Conservation (phyloP, 2,113 vertebrate species). For the Epinephelus cyanopodus region DNA sequence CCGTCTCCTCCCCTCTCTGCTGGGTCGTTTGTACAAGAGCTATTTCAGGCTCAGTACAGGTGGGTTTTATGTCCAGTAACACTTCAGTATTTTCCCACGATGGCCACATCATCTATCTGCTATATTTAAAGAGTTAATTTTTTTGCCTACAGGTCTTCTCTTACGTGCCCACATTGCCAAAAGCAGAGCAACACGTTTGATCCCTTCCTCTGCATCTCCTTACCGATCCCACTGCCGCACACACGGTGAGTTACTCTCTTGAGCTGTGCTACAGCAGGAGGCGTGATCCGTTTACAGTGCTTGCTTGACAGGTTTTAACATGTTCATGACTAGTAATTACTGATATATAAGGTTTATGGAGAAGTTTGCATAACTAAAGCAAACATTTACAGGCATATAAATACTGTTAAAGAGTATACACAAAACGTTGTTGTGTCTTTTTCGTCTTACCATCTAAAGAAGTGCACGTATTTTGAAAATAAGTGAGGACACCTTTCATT, state of each 20-base stretch:
- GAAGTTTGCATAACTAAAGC: neutral
- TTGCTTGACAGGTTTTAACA: conserved; percentile 13
- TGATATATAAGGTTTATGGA: neutral
- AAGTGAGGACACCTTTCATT: neutral
- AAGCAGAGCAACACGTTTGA: conserved; percentile 99
- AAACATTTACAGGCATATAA: neutral
- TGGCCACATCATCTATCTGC: neutral
- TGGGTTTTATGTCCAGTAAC: conserved; percentile 57
- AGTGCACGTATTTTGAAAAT: neutral
- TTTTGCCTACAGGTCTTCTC: conserved; percentile 88
- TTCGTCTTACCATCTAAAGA: conserved; percentile 3
- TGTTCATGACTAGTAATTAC: conserved; percentile 5
- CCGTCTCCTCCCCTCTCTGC: conserved; percentile 91
- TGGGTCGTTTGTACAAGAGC: conserved; percentile 97
- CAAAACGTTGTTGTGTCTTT: neutral
- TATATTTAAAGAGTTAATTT: conserved; percentile 22
- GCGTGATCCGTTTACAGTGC: neutral
- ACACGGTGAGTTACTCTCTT: conserved; percentile 88
- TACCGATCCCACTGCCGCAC: conserved; percentile 96
- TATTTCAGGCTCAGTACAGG: conserved; percentile 99
- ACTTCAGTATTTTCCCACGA: neutral
- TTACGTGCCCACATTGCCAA: conserved; percentile 98
- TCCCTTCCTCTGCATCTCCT: conserved; percentile 97
- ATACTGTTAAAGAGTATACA: neutral
- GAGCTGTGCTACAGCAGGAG: neutral